Evolutionary conservation across 2,113 vertebrate genomes (phyloP).

Genomic region (Lota lota): DNA sequence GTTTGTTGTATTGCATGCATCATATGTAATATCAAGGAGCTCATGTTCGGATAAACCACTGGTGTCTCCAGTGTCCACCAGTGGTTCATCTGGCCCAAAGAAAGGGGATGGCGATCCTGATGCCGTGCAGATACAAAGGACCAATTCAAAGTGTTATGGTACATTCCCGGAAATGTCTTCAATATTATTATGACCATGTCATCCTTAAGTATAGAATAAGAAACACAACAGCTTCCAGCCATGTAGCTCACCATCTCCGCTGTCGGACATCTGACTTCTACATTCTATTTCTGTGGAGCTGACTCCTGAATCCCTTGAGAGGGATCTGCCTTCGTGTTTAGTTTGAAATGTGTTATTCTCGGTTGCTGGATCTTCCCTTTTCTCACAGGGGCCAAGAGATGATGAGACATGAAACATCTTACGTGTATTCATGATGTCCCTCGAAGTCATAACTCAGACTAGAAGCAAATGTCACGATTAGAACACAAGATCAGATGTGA

Average conservation of each 20-base stretch:
- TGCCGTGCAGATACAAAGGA: constrained; percentile 35
- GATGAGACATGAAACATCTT: constrained; percentile 10
- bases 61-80: constrained; percentile 41
- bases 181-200: too few relatives aligned
- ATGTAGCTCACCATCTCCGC: constrained; percentile 44
- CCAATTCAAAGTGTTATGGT: not conserved
- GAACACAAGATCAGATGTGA: not conserved
- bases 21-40: constrained; percentile 73
- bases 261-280: constrained; percentile 39
- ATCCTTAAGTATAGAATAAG: too few relatives aligned
- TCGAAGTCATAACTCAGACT: constrained; percentile 23
- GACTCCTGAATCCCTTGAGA: constrained; percentile 32
- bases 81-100: constrained; percentile 17
- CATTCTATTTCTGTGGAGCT: constrained; percentile 13
- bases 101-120: constrained; percentile 39
- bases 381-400: constrained; percentile 21
- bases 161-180: not conserved
- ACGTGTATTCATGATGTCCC: constrained; percentile 5
- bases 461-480: constrained; percentile 10
- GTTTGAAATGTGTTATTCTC: not conserved
- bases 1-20: constrained; percentile 57
- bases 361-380: constrained; percentile 1
- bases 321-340: constrained; percentile 7
- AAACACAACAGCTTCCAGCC: too few relatives aligned
- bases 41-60: constrained; percentile 71